Evolutionary conservation across 2,888 invertebrate genomes (phyloP), one percentile per base, ranked within the genome.

Genomic region (Eristalis tenax): DNA sequence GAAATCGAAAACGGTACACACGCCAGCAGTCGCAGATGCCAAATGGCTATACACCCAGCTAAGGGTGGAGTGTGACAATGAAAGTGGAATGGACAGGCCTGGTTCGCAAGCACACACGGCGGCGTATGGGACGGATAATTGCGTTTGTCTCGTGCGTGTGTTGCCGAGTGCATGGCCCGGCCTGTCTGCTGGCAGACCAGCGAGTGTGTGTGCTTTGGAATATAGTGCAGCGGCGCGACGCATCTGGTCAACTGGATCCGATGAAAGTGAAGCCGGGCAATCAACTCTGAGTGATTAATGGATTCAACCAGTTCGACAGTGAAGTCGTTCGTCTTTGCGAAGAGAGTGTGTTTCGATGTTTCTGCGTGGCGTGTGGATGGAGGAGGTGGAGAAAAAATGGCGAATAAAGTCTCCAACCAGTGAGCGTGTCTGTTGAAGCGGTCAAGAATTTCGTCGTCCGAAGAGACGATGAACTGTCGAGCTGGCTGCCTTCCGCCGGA

Each of bases 1-100:
- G 82, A 76, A 82, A 82, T 70, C 23, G 76, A 82, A 82, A 82
- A 59, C 59, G 50, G 65, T 57, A 56, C 65, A 63, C 57, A 80
- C 28, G 28, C 77, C 50, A 63, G 5, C 35, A 57, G 38, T 50
- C 73, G 43, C n/a, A 32, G 50, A 35, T 74, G 32, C 38, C 23
- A 26, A 57, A 56, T 57, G 56, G 26, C 64, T 1, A 28, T 4
- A 15, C n/a, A 68, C 32, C 35, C 35, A 35, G 38, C 59, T 26
- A 59, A 28, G 59, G 26, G 59, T 59, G 59, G 59, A 59, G 26
- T 57, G 50, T 59, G 56, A 22, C 18, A 56, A 75, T 66, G 75
- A 75, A 75, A 65, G 75, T 59, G 59, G 61, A 63, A 18, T 50
- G 18, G 10, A 50, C 50, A 18, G 18, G 18, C 50, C 18, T 50